Base-by-base conservation (phyloP, 2,888 invertebrate genomes). In the Hecatera dysodea region DNA sequence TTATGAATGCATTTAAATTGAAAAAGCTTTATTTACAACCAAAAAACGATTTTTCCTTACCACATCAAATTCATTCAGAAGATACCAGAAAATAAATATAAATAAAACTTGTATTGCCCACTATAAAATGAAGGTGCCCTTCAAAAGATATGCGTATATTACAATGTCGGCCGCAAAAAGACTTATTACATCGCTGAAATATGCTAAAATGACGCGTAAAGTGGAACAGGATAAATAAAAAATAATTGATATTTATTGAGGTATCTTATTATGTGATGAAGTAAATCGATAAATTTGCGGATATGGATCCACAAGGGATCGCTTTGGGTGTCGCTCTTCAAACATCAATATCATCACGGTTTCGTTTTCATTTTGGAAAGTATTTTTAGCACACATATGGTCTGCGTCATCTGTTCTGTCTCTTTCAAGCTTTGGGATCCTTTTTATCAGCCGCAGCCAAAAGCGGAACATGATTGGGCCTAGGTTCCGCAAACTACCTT, bases 91-190 rank as follows among this genome's bases (percentile, higher is more conserved):
- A 36, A 48, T 24, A 9, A 71, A 29, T 24, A 36, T 19, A 22
- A 69, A 39, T 48, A n/a, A 39, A 48, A 39, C 11, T 46, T 9
- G 15, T 5, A 17, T 33, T 39, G 19, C n/a, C 22, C 29, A 24
- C 36, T 62, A 44, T 57, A 46, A 52, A n/a, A 48, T 62, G 53
- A 71, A 44, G 71, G 22, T 52, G 63, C n/a, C 55, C 24, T 56
- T n/a, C 42, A 15, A 19, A 42, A 53, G 15, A 48, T 33, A 72
- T 74, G 65, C 56, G 19, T 65, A 64, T 56, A 15, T 39, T 15
- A 15, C 39, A 48, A 15, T 63, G 19, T 42, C 7, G 19, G 11
- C 3, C 27, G 15, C 17, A 22, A 42, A 42, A 66, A n/a, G 1
- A 44, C 15, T 15, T 36, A 42, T 33, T 55, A 53, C 24, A 64